phyloP scores from a whole-genome alignment of 2,888 invertebrate species.

The Ethmia dodecea region DNA sequence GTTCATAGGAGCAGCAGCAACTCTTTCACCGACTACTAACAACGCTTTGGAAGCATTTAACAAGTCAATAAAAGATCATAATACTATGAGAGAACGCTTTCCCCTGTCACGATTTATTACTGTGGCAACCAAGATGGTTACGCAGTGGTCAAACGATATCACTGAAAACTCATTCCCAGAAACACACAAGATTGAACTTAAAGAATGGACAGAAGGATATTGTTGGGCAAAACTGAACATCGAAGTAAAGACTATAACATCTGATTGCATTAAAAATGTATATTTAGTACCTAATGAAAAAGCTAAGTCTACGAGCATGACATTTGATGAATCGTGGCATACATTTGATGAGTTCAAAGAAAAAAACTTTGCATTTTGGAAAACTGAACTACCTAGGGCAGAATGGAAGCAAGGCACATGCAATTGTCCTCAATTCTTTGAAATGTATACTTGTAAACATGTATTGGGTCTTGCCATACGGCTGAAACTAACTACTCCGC shows the following conservation, averaged over 20 bases:
- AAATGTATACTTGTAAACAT: too few species aligned
- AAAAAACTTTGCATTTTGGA: slow-evolving; percentile 9
- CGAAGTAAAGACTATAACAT: slow-evolving; percentile 11
- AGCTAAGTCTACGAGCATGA: slow-evolving; percentile 11
- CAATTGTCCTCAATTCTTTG: too few species aligned
- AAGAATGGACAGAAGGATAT: slow-evolving; percentile 17
- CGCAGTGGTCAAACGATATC: slow-evolving; percentile 12
- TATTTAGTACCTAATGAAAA: slow-evolving; percentile 12
- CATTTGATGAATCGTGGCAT: background rate
- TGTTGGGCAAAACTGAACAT: slow-evolving; percentile 15
- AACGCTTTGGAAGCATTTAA: slow-evolving; percentile 15
- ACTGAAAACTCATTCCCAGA: slow-evolving; percentile 7
- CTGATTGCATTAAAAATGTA: slow-evolving; percentile 9
- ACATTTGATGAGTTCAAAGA: slow-evolving; percentile 8
- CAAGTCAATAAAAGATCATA: slow-evolving; percentile 11
- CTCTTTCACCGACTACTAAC: slow-evolving; percentile 13
- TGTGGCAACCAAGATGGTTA: slow-evolving; percentile 16
- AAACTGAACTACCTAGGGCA: slow-evolving; percentile 8
- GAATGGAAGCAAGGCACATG: slow-evolving; percentile 5
- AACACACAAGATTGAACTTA: slow-evolving; percentile 10
- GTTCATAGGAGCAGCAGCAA: slow-evolving; percentile 6
- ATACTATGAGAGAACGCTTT: slow-evolving; percentile 15
- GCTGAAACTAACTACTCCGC: too few species aligned
- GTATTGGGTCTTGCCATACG: too few species aligned
- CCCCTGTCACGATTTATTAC: slow-evolving; percentile 17